phyloP scores from a whole-genome alignment of 1,140 invertebrate species.

The Listronotus oregonensis region DNA sequence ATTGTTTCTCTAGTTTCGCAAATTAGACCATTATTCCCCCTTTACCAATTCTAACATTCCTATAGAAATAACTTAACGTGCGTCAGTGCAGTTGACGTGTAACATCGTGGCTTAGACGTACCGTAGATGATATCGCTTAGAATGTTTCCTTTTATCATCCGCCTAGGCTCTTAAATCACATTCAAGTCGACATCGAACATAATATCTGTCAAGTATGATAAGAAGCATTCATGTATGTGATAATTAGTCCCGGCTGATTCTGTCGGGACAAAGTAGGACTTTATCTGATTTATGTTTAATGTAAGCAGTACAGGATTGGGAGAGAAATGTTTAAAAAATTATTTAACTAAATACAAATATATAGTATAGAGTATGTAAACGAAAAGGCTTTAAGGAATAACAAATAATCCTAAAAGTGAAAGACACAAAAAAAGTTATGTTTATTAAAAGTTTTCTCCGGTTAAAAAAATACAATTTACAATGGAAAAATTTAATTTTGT shows the following conservation, averaged over 20 bases:
- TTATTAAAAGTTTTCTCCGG: too few relatives aligned
- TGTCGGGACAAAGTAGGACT: conserved; percentile 14
- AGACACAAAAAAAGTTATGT: too few relatives aligned
- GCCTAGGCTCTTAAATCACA: conserved; percentile 18
- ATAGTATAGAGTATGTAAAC: too few relatives aligned
- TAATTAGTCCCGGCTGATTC: conserved; percentile 52
- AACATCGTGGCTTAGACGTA: conserved; percentile 22
- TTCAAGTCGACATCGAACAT: conserved; percentile 39
- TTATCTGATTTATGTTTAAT: conserved; percentile 16
- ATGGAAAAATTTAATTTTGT: too few relatives aligned
- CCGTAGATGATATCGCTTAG: not conserved
- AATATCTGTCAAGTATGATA: conserved; percentile 55
- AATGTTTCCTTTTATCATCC: not conserved
- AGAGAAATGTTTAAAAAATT: too few relatives aligned
- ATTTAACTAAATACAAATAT: too few relatives aligned
- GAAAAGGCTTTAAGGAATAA: too few relatives aligned
- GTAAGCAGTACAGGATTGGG: conserved; percentile 2
- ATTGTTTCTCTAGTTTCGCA: too few relatives aligned
- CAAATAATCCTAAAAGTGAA: too few relatives aligned
- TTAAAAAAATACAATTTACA: too few relatives aligned
- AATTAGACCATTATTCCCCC: conserved; percentile 1
- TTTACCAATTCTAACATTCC: conserved; percentile 15
- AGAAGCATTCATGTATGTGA: conserved; percentile 55
- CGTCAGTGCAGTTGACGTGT: conserved; percentile 25
- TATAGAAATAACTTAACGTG: conserved; percentile 24